phyloP scores from a whole-genome alignment of 2,113 vertebrate species.

The Ceyx melanurus region DNA sequence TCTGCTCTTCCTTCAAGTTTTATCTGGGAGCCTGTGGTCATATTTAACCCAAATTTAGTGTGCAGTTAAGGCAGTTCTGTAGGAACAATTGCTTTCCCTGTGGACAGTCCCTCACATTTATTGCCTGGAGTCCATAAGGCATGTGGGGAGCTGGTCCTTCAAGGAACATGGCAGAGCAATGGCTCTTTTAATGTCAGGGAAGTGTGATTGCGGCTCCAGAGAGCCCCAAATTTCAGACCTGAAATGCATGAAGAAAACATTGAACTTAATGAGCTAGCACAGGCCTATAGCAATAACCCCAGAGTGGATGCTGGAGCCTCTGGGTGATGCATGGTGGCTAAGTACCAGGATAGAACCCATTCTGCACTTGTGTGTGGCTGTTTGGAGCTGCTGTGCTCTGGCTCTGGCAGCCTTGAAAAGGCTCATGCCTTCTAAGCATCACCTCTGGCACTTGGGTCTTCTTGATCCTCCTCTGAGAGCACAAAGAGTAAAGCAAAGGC shows the following conservation, averaged over 20 bases:
- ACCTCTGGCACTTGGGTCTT: neutral
- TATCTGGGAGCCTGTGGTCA: slow-evolving; percentile 41
- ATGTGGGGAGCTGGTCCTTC: neutral
- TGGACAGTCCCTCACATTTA: neutral
- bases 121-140: rapidly evolving
- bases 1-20: slow-evolving; percentile 51
- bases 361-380: neutral
- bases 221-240: too few species aligned
- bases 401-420: neutral
- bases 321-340: neutral
- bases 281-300: neutral
- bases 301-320: neutral
- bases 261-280: neutral
- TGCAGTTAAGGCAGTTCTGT: neutral
- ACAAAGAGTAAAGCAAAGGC: neutral
- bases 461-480: neutral
- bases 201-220: neutral
- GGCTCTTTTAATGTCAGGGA: neutral
- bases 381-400: neutral
- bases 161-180: rapidly evolving
- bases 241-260: neutral
- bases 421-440: neutral
- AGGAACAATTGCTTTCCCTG: neutral
- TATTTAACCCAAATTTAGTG: slow-evolving; percentile 60
- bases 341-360: neutral